Percentiles rank a stretch among this genome's conserved stretches.
phyloP scores from a whole-genome alignment of 2,113 vertebrate species.

The Polypterus bichir region DNA sequence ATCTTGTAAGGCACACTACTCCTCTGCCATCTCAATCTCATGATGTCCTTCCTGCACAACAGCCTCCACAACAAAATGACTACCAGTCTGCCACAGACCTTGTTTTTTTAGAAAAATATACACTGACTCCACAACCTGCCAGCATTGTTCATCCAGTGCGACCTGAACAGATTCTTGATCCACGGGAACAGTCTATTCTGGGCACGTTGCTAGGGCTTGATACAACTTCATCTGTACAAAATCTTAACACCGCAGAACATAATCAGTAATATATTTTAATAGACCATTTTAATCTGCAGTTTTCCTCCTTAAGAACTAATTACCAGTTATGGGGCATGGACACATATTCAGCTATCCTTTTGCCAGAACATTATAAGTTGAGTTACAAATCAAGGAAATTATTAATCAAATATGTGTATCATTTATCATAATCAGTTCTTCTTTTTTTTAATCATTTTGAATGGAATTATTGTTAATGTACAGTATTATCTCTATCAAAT shows the following conservation, averaged over 20 bases:
- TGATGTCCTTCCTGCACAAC: slow-evolving; percentile 42
- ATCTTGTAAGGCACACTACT: slow-evolving; percentile 43
- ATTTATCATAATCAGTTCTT: no score
- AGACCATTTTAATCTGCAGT: no score
- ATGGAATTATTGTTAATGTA: no score
- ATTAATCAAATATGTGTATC: no score
- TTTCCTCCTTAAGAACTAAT: no score
- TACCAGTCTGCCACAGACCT: slow-evolving; percentile 74
- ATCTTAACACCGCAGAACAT: slow-evolving; percentile 55
- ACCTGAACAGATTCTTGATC: slow-evolving; percentile 81
- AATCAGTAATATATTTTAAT: slow-evolving; percentile 29
- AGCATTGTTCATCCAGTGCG: slow-evolving; percentile 81
- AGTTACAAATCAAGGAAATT: no score
- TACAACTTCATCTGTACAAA: slow-evolving; percentile 57
- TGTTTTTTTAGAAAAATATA: slow-evolving; percentile 88
- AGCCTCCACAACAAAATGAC: slow-evolving; percentile 42
- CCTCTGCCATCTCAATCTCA: slow-evolving; percentile 44
- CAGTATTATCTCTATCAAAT: no score
- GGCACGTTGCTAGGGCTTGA: slow-evolving; percentile 83
- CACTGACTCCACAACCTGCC: slow-evolving; percentile 76
- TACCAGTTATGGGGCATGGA: no score
- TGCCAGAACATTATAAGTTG: no score
- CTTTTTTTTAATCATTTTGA: no score
- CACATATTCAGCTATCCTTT: no score
- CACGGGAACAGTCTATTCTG: slow-evolving; percentile 82